Base-by-base conservation (phyloP, 2,888 invertebrate species). In the Oligia latruncula region DNA sequence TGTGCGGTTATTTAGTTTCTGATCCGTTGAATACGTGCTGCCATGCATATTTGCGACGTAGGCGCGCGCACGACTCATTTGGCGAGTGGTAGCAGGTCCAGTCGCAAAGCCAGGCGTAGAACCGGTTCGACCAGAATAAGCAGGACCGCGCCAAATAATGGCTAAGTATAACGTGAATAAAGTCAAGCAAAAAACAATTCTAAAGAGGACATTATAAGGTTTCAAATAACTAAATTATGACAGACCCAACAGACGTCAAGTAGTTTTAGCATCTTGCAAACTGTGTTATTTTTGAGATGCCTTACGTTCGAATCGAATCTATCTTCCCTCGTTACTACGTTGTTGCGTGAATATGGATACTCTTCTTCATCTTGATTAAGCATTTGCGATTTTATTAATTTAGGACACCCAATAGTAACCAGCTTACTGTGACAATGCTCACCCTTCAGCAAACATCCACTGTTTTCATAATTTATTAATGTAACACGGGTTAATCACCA, bases 111-210 rank as follows among this genome's bases (percentile, higher is more conserved):
- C 94, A 92, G 92, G 89, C 94, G 89, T 87, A 90, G 90, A 96
- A 96, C 96, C 96, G 96, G 96, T 96, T 93, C 92, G 94, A 96
- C 96, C 93, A 96, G 96, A 96, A 95, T 94, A 93, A 94, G 90
- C 93, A 92, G 93, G 92, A 93, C 93, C 93, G 93, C 93, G 92
- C 93, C 92, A 93, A 95, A 95, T 95, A 93, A 95, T 95, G 92
- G 92, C 92, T 89, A 91, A 92, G 93, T 90, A 88, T 83, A 88
- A 85, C 86, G 83, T 79, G 82, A 84, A 87, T 88, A 82, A 78
- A 85, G 82, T 81, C 88, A 89, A 78, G 87, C 92, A 86, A 95
- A 91, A 92, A 90, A 91, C 91, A 89, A 88, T 93, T 91, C 90
- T 94, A 92, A 87, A 71, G 1, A 65, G 77, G 80, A 82, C 78